Conservation (phyloP, 2,888 invertebrate genomes). For the Hymenopus coronatus region DNA sequence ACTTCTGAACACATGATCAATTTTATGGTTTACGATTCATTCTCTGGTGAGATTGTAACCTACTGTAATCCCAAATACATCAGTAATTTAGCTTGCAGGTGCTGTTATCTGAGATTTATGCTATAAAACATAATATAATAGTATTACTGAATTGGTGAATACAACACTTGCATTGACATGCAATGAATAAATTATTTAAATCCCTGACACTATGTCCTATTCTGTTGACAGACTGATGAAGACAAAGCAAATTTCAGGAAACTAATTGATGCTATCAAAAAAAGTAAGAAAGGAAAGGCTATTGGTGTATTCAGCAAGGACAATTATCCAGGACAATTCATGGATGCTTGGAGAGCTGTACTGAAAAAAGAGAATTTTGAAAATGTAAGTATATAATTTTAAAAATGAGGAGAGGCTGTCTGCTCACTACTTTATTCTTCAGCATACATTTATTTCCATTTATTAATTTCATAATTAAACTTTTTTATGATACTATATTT, state of each 20-base stretch:
- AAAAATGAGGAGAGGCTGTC: neutral
- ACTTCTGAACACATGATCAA: too few species aligned
- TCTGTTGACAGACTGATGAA: slow-evolving; percentile 68
- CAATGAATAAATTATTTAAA: too few species aligned
- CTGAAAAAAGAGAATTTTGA: slow-evolving; percentile 78
- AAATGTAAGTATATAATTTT: slow-evolving; percentile 50
- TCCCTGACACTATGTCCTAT: neutral
- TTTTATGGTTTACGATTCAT: too few species aligned
- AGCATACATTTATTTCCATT: neutral
- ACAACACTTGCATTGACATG: too few species aligned
- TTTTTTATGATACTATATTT: neutral
- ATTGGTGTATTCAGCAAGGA: slow-evolving; percentile 92
- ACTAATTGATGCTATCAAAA: slow-evolving; percentile 76
- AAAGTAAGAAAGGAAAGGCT: slow-evolving; percentile 83
- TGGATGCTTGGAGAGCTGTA: slow-evolving; percentile 82
- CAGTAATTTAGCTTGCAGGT: too few species aligned
- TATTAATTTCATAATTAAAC: neutral
- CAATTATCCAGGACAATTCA: slow-evolving; percentile 89
- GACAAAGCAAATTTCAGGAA: slow-evolving; percentile 76
- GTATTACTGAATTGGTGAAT: too few species aligned
- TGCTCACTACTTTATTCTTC: neutral
- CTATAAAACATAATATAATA: too few species aligned
- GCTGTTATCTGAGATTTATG: too few species aligned
- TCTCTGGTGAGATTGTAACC: too few species aligned
- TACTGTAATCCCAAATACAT: too few species aligned